Evolutionary conservation across 2,797 vertebrate species (phyloP), one percentile per base, ranked within the genome.

Genomic region (Takifugu ocellatus): DNA sequence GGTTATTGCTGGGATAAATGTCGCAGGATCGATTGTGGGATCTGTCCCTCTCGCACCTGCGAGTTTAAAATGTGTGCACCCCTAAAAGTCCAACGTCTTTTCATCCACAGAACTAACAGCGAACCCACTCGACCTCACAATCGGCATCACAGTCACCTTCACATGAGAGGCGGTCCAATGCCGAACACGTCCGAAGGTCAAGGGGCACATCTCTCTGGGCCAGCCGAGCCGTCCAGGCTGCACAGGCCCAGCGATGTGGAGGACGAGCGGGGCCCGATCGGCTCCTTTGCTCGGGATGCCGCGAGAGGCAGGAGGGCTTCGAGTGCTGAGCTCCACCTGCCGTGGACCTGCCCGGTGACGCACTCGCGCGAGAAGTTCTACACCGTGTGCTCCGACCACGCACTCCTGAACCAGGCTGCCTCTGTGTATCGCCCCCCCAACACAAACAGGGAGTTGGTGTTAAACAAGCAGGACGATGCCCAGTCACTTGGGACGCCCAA

Each of bases 301-400:
- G 83, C 90, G 0, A 75, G 87, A 59, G 77, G 69, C 0, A 84
- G 93, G 16, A 74, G 94, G 74, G 92, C 92, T 39, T 90, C 94
- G 8, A 92, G 89, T 16, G 90, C 87, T 2, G 94, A 94, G 72
- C 87, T 95, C 6, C 94, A 93, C 86, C 94, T 95, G 70, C 94
- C 94, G 0, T 95, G 95, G 93, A 94, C 93, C 68, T 98, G 96
- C 81, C 97, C 95, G 1, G 97, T 98, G 83, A 98, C 96, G 15
- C 96, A 98, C 61, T 96, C 96, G 55, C 81, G 92, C n/a, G 96
- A 99, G 87, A 97, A 96, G 82, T 96, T 98, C 88, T 99, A 99
- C 88, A 98, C 96, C 0, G 94, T 99, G 73, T 99, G 97, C 80
- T 98, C 97, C 0, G 97, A 99, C 81, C 98, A 96, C 65, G 96